Evolutionary conservation across 2,888 invertebrate genomes (phyloP).

Genomic region (Dyspetes luteomarginatus): DNA sequence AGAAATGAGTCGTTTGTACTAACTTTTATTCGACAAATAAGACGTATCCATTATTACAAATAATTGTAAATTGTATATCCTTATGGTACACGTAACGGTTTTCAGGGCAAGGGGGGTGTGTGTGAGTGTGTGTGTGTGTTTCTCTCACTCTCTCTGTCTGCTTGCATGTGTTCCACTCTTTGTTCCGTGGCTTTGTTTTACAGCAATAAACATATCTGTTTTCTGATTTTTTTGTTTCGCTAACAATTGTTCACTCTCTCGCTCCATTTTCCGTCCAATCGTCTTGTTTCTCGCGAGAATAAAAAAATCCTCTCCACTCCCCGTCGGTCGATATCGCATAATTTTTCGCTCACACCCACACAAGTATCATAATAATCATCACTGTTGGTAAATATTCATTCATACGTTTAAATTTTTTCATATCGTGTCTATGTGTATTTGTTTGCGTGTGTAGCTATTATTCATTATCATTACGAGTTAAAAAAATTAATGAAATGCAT

Average conservation of each 20-base stretch:
- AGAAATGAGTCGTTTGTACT: constrained; percentile 76
- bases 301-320: background rate
- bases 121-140: constrained; percentile 20
- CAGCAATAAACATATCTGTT: background rate
- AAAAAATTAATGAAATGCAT: constrained; percentile 62
- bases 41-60: constrained; percentile 80
- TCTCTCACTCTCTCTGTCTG: constrained; percentile 12
- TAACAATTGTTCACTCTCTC: constrained; percentile 23
- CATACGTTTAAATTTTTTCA: constrained; percentile 50
- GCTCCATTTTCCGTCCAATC: background rate
- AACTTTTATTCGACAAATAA: constrained; percentile 82
- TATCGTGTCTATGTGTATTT: constrained; percentile 21
- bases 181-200: constrained; percentile 10
- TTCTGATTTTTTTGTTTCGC: constrained; percentile 1
- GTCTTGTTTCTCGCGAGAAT: background rate
- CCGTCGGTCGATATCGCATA: background rate
- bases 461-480: constrained; percentile 48
- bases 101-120: constrained; percentile 63
- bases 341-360: constrained; percentile 29
- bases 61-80: constrained; percentile 80
- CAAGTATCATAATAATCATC: constrained; percentile 12
- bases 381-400: constrained; percentile 43
- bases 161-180: background rate
- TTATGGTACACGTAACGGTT: constrained; percentile 76
- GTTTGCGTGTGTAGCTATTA: background rate